Evolutionary conservation across 2,797 vertebrate genomes (phyloP).

Genomic region (Epinephelus malabaricus): DNA sequence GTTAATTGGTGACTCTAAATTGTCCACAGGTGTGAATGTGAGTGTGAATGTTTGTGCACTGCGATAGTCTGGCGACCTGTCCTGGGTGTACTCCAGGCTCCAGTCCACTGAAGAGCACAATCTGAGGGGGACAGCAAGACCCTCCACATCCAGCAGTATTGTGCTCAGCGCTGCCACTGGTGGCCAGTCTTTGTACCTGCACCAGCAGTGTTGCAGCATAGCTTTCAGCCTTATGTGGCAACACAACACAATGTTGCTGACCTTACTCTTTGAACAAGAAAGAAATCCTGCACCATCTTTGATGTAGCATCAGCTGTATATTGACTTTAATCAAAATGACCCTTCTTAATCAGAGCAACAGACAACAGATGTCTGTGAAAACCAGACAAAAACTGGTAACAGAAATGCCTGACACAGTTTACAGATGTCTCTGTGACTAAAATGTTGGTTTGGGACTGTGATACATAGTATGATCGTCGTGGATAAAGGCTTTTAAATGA

Average conservation of each 20-base stretch:
- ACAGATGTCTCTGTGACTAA: neutral
- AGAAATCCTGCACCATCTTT: neutral
- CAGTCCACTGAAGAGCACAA: too few species aligned
- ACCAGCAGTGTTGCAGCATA: neutral
- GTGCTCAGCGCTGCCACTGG: neutral
- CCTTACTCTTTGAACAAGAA: neutral
- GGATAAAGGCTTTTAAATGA: constrained; percentile 1
- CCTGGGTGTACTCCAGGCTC: too few species aligned
- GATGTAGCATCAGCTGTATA: neutral
- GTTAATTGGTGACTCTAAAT: too few species aligned
- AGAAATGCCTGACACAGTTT: neutral
- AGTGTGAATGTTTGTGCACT: too few species aligned
- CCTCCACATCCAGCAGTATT: neutral
- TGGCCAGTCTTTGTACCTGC: neutral
- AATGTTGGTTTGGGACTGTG: neutral
- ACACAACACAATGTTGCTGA: too few species aligned
- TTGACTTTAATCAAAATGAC: neutral
- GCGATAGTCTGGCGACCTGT: too few species aligned
- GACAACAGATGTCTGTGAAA: neutral
- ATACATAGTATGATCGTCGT: neutral
- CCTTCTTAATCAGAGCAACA: neutral
- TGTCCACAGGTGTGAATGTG: too few species aligned
- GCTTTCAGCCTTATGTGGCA: neutral
- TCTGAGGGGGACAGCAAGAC: too few species aligned
- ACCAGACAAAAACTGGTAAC: too few species aligned